These are phyloP conservation scores for Daktulosphaira vitifoliae DNA, from an alignment of 1,140 invertebrate species.

Conservation along the genomic window DNA sequence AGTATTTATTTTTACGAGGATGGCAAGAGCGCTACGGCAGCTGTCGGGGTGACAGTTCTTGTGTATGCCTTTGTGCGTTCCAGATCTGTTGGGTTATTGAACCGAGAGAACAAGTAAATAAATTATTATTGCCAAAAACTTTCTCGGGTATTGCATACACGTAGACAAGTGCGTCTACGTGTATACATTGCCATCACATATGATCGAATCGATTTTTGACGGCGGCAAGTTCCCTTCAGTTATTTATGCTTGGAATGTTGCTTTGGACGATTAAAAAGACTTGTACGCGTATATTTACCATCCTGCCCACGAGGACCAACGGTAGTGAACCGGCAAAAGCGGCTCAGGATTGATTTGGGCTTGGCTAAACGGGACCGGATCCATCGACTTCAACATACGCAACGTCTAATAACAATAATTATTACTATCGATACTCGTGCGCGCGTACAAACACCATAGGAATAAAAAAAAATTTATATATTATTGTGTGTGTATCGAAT, in stretches of 20 bases:
- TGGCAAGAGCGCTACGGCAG: too few relatives aligned
- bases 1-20: too few relatives aligned
- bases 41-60: too few relatives aligned
- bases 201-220: not conserved
- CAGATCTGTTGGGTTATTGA: too few relatives aligned
- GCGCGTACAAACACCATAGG: not conserved
- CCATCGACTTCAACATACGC: not conserved
- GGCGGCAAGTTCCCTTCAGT: constrained; percentile 18
- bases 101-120: constrained; percentile 2
- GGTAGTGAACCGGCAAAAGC: too few relatives aligned
- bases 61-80: too few relatives aligned
- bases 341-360: constrained; percentile 25
- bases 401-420: constrained; percentile 30
- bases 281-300: too few relatives aligned
- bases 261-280: too few relatives aligned
- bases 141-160: not conserved
- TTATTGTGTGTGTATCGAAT: not conserved
- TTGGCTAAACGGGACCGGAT: constrained; percentile 31
- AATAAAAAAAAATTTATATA: too few relatives aligned
- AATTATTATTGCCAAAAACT: constrained; percentile 28
- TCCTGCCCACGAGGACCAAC: too few relatives aligned
- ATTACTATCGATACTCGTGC: constrained; percentile 19
- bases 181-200: too few relatives aligned
- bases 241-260: constrained; percentile 16
- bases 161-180: too few relatives aligned